These are phyloP conservation scores for Uria aalge DNA, from an alignment of 2,113 vertebrate species.

Conservation along the genomic window DNA sequence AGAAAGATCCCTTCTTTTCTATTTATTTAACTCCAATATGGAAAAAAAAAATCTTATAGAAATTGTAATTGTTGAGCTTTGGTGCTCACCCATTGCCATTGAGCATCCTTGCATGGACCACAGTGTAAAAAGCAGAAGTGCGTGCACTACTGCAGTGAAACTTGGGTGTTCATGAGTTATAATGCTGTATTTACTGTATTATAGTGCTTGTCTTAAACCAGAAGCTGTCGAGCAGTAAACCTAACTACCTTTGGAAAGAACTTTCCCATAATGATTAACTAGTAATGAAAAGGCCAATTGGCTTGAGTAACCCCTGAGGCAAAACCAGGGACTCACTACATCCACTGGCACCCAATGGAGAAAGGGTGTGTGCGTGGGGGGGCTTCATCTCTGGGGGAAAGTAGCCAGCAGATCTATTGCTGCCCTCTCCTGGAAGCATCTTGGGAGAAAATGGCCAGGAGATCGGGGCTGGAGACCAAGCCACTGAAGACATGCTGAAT, in stretches of 20 bases:
- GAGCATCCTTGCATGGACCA: not conserved
- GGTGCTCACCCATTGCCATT: not conserved
- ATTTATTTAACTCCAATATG: not conserved
- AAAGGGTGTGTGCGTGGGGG: not conserved
- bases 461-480: not conserved
- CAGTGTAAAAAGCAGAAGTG: not conserved
- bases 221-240: not conserved
- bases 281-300: slow-evolving; percentile 32
- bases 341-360: not conserved
- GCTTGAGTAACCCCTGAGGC: slow-evolving; percentile 21
- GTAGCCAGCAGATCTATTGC: slow-evolving; percentile 47
- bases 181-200: not conserved
- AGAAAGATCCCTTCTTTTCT: not conserved
- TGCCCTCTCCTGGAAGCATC: slow-evolving; percentile 68
- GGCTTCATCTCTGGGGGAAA: not conserved
- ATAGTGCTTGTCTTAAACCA: not conserved
- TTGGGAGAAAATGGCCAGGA: not conserved
- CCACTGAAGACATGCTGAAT: not conserved
- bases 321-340: not conserved
- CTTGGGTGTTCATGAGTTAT: not conserved
- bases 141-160: not conserved
- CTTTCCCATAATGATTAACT: slow-evolving; percentile 57
- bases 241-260: slow-evolving; percentile 30
- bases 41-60: not conserved
- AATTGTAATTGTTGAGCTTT: not conserved